Evolutionary conservation across 2,888 invertebrate species (phyloP).

Genomic region (Thereva nobilitata): DNA sequence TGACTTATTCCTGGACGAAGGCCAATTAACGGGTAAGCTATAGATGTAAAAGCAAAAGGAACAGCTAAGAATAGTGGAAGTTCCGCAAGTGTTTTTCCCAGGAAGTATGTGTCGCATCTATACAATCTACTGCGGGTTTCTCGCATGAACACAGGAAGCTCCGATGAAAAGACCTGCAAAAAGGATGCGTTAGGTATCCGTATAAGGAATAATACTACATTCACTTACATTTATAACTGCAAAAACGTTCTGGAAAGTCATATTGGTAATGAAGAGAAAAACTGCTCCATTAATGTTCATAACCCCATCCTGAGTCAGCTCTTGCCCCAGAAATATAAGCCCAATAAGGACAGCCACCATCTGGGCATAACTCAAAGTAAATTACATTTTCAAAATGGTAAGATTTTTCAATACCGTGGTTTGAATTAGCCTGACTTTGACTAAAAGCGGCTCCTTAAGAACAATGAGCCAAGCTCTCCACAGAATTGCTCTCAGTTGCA

Average conservation of each 20-base stretch:
- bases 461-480: slow-evolving; percentile 90
- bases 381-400: slow-evolving; percentile 4
- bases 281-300: slow-evolving; percentile 93
- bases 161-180: slow-evolving; percentile 83
- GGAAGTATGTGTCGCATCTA: slow-evolving; percentile 85
- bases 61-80: slow-evolving; percentile 82
- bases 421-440: slow-evolving; percentile 86
- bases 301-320: slow-evolving; percentile 82
- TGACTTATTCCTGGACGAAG: slow-evolving; percentile 72
- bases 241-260: slow-evolving; percentile 95
- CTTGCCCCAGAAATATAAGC: slow-evolving; percentile 82
- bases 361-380: slow-evolving; percentile 59
- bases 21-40: slow-evolving; percentile 89
- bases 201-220: neutral
- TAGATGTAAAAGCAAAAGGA: slow-evolving; percentile 78
- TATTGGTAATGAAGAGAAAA: slow-evolving; percentile 86
- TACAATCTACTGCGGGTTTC: slow-evolving; percentile 92
- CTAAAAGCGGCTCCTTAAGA: slow-evolving; percentile 86
- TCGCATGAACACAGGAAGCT: slow-evolving; percentile 84
- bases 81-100: slow-evolving; percentile 89
- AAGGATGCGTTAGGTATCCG: neutral
- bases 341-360: slow-evolving; percentile 87
- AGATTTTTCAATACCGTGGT: slow-evolving; percentile 68
- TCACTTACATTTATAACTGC: slow-evolving; percentile 85
- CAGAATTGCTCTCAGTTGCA: slow-evolving; percentile 85